Conservation (phyloP, 2,797 vertebrate genomes). For the Clamator glandarius region DNA sequence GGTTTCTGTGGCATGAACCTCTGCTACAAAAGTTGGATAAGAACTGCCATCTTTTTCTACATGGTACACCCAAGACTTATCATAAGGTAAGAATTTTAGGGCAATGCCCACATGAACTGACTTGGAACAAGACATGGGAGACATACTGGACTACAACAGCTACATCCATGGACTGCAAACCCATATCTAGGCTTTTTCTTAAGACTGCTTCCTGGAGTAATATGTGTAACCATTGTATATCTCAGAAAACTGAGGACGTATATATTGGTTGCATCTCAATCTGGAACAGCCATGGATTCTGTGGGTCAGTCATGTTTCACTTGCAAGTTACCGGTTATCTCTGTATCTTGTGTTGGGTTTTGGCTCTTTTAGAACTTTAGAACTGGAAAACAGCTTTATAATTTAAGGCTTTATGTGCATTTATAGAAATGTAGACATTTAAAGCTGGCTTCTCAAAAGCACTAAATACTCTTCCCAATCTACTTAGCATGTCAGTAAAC, state of each 20-base stretch:
- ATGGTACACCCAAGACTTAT: not conserved
- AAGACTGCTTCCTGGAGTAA: not conserved
- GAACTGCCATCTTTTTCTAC: not conserved
- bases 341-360: not conserved
- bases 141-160: not conserved
- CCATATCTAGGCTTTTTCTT: not conserved
- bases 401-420: not conserved
- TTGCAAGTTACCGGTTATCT: not conserved
- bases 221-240: not conserved
- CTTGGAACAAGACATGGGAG: not conserved
- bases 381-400: not conserved
- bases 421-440: not conserved
- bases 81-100: not conserved
- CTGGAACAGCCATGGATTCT: not conserved
- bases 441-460: conserved; percentile 17
- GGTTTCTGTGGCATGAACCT: not conserved
- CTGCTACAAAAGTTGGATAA: not conserved
- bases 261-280: not conserved
- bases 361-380: not conserved
- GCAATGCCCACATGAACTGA: not conserved
- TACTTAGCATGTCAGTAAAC: not conserved
- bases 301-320: not conserved
- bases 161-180: not conserved
- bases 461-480: conserved; percentile 29
- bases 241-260: not conserved